These are phyloP conservation scores for Alcedo quadribrachys DNA, from an alignment of 2,797 vertebrate species.

Conservation along the genomic window DNA sequence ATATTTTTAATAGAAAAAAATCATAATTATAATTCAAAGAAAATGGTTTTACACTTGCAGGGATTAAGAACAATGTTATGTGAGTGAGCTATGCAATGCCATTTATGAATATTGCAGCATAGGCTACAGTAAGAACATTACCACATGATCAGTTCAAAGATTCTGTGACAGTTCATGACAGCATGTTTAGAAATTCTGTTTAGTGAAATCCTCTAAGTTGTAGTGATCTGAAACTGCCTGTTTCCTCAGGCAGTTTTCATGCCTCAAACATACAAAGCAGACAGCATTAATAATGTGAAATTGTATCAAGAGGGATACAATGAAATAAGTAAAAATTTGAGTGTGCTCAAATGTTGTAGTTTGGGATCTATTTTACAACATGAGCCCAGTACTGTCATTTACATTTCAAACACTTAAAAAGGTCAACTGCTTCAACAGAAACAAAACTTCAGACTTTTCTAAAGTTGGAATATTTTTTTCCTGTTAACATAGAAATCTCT, in stretches of 20 bases:
- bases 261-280: background rate
- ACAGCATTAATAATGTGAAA: background rate
- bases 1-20: background rate
- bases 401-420: background rate
- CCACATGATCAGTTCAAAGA: slow-evolving; percentile 1
- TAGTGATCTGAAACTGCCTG: background rate
- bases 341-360: background rate
- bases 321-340: background rate
- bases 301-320: background rate
- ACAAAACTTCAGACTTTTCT: background rate
- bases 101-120: background rate
- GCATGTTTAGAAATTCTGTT: background rate
- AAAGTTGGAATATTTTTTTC: background rate
- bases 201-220: slow-evolving; percentile 7
- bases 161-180: background rate
- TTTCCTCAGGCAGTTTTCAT: background rate
- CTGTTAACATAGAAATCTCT: background rate
- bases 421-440: background rate
- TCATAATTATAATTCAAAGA: too few relatives aligned
- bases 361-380: background rate
- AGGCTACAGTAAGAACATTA: background rate
- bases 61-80: slow-evolving; percentile 38
- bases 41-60: background rate
- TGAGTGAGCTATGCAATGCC: slow-evolving; percentile 4
- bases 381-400: background rate